Evolutionary conservation across 2,113 vertebrate species (phyloP), one percentile per base, ranked within the genome.

Genomic region (Hymenochirus boettgeri): DNA sequence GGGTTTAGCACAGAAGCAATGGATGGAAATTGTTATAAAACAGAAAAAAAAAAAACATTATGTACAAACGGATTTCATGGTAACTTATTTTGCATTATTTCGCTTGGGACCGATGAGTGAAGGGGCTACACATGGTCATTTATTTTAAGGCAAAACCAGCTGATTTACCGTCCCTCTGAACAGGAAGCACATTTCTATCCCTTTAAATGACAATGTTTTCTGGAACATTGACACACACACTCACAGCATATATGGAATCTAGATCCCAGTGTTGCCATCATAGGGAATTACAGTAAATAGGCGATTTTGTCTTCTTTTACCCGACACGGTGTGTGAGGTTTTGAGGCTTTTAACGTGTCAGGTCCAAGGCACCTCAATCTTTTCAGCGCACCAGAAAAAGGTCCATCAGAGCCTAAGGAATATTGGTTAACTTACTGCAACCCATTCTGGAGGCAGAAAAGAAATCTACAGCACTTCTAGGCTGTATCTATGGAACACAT

Each of bases 321-420:
- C 65, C 53, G 65, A 69, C 65, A 69, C 17, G 37, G 42, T 52
- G 47, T 67, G 46, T 29, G 47, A 22, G 42, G 19, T 50, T 69
- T 69, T 69, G 65, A 69, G 65, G 65, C 65, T 69, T 69, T 69
- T 69, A 50, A 60, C 33, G 60, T 60, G 65, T 69, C 65, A 69
- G 65, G 57, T 69, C 57, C 56, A 69, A 69, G 65, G 65, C 65
- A 69, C 65, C 65, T 59, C 27, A 60, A 29, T 33, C 47, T 60
- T 59, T 60, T 59, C 47, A 48, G 47, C 46, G 53, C 55, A 59
- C 37, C 33, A 57, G 29, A 35, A 31, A 37, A 39, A 26, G 29
- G 54, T 42, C 54, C 27, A 19, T 27, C 18, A 25, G 33, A 35
- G 23, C 25, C 54, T 29, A 51, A 59, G 31, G 19, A 57, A 54